Evolutionary conservation across 2,797 vertebrate genomes (phyloP).

Genomic region (Orientallactaga sibirica): DNA sequence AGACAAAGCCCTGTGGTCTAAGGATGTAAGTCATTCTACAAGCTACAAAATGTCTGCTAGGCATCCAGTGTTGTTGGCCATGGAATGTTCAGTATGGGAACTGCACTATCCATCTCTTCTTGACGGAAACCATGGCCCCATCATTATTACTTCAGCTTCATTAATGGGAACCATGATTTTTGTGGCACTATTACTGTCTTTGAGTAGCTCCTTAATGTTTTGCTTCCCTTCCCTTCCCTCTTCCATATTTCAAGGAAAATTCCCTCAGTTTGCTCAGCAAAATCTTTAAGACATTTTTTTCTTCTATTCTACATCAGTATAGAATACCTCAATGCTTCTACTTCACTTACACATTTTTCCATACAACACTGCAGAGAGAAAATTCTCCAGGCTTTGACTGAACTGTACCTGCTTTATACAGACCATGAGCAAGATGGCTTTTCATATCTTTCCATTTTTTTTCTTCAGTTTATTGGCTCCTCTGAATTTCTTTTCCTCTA

Average conservation of each 20-base stretch:
- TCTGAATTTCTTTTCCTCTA: not conserved
- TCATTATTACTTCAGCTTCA: not conserved
- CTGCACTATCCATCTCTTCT: not conserved
- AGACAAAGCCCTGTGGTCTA: not conserved
- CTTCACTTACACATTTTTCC: not conserved
- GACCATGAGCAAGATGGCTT: not conserved
- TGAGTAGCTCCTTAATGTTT: not conserved
- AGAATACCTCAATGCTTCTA: not conserved
- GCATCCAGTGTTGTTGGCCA: not conserved
- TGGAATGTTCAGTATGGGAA: not conserved
- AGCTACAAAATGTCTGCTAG: not conserved
- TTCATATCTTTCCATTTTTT: not conserved
- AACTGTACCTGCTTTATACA: not conserved
- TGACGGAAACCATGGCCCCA: not conserved
- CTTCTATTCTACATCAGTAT: not conserved
- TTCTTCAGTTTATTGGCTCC: not conserved
- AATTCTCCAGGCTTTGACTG: not conserved
- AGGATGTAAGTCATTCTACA: not conserved
- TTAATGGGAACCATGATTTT: not conserved
- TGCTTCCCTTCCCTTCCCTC: not conserved
- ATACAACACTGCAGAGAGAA: not conserved
- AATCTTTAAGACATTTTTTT: not conserved
- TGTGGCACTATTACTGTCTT: not conserved
- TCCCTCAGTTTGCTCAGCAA: not conserved
- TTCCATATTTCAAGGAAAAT: not conserved